Base-by-base conservation (phyloP, 1,140 invertebrate species). In the Armadillidium nasatum region DNA sequence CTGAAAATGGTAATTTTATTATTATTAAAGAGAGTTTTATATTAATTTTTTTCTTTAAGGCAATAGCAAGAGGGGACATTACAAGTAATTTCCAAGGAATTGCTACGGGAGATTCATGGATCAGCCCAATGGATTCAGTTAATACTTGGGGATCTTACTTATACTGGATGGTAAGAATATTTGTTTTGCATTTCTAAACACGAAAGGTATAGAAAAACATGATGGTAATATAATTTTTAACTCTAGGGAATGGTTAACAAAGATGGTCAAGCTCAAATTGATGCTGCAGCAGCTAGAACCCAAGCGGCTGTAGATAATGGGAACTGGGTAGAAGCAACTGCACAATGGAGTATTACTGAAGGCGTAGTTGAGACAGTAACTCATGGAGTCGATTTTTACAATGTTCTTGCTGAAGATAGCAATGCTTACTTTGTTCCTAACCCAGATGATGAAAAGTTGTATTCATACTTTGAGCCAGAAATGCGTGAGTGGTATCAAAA, bases 61-160 rank as follows among this genome's bases (percentile, higher is more conserved):
- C 75, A 21, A 75, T 73, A 60, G 19, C n/a, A 70, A 54, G 44
- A 44, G 75, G 73, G 44, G 87, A 86, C 70, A 88, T 95, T 0
- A 85, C 86, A 23, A 90, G 89, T 66, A 92, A 92, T 79, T 87
- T 96, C 60, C 87, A 87, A 78, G 93, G 93, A 0, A 88, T 95
- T 11, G 91, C 89, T 0, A 87, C 95, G 82, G 93, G 93, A 3
- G 93, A 95, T 84, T 89, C 92, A 0, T 95, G 93, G 93, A 93
- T 94, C 72, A 91, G 90, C 19, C 93, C 93, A 0, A 88, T 94
- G 67, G 92, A 94, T 82, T 90, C 90, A 19, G 90, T 92, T 0
- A 83, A 90, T 69, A 91, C 90, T 6, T 95, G 93, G 93, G 92
- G 88, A 2, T 91, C 91, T 0, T 92, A 87, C 84, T 85, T 95